Conservation (phyloP, 2,888 invertebrate genomes). For the Lissonota sp. region DNA sequence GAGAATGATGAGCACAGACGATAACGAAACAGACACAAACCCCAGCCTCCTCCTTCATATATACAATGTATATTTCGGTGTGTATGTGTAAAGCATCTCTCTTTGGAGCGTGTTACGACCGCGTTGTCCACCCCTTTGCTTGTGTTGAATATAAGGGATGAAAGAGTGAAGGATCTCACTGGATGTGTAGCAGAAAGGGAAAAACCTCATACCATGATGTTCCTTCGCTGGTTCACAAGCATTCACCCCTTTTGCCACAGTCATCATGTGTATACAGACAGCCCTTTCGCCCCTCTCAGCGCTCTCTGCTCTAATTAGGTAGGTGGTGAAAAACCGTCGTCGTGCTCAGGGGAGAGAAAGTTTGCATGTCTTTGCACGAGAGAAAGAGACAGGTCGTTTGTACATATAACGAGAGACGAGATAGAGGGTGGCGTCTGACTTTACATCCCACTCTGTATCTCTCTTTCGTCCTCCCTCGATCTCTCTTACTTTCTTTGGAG, state of each 20-base stretch:
- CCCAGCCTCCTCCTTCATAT: conserved; percentile 59
- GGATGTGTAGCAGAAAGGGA: conserved; percentile 25
- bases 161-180: conserved; percentile 48
- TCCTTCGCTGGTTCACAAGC: conserved; percentile 48
- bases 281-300: conserved; percentile 27
- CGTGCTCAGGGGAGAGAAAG: conserved; percentile 46
- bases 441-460: too few species aligned
- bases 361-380: conserved; percentile 23
- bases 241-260: conserved; percentile 44
- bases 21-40: conserved; percentile 60
- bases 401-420: conserved; percentile 27
- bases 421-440: not conserved
- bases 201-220: conserved; percentile 19
- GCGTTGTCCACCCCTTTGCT: conserved; percentile 13
- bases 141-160: conserved; percentile 34
- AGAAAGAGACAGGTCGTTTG: conserved; percentile 20
- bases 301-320: conserved; percentile 56
- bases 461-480: too few species aligned
- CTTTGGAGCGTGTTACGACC: conserved; percentile 19
- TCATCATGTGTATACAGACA: conserved; percentile 25
- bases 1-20: conserved; percentile 64
- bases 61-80: conserved; percentile 43
- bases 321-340: conserved; percentile 62
- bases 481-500: conserved; percentile 11
- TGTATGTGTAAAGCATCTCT: conserved; percentile 3